Evolutionary conservation across 2,113 vertebrate genomes (phyloP), one percentile per base, ranked within the genome.

Genomic region (Planiliza haematocheilus): DNA sequence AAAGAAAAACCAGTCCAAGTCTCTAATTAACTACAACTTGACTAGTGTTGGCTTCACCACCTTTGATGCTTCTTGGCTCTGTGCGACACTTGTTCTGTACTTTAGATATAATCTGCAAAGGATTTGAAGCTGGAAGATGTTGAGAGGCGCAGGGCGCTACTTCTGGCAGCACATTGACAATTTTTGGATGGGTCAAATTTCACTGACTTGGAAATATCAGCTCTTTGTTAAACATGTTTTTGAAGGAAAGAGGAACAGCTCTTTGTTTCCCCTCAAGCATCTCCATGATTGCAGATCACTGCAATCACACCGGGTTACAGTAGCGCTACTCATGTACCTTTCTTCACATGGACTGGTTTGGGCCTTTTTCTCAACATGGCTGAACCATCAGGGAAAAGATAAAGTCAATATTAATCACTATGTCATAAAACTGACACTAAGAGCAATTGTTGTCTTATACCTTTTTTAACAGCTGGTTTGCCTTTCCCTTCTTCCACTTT

Each of bases 401-500:
- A 4, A 17, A 55, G 6, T n/a, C 13, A 2, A 77, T 56, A 30
- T 30, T 30, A 30, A 2, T 30, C 24, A 3, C 3, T 5, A 5
- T 30, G 24, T 30, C 37, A 67, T 34, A 18, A 38, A 55, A 42
- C 39, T 49, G 34, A 48, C 49, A 43, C 18, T 30, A 18, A 55
- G 37, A 21, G 39, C 21, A 17, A 45, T 30, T 37, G 4, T 57
- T 37, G 14, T 62, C 36, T 10, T 38, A 34, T 70, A 75, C 80
- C 80, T 88, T 86, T 86, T 55, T 30, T 77, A 38, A 74, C 49
- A 42, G 43, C 34, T 70, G 75, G 57, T 74, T 86, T 89, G 20
- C 69, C 51, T 74, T 87, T 89, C 38, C 82, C 46, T 36, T 82
- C 56, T 38, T 64, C 34, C 41, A 17, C 77, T 46, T 83, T 75